phyloP scores from a whole-genome alignment of 2,113 vertebrate species.

The Cynopterus brachyotis region DNA sequence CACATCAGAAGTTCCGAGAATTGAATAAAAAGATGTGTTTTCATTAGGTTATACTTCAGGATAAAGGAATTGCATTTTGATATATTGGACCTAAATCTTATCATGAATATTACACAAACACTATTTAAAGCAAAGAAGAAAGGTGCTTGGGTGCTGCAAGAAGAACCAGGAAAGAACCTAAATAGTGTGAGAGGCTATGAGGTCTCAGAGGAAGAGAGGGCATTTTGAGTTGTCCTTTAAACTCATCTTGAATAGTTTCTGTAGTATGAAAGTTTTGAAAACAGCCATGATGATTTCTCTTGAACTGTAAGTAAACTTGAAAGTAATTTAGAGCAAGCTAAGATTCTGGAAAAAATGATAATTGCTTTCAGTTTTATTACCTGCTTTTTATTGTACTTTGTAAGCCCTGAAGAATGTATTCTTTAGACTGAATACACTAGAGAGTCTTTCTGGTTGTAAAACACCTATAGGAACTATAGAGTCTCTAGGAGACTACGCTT shows the following conservation, averaged over 20 bases:
- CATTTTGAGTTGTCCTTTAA: neutral
- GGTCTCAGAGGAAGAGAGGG: neutral
- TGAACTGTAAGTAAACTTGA: neutral
- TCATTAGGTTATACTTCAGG: conserved; percentile 34
- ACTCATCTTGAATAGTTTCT: neutral
- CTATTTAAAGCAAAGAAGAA: neutral
- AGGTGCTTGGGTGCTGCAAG: neutral
- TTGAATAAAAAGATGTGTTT: conserved; percentile 47
- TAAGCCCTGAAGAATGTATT: neutral
- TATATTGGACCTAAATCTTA: conserved; percentile 57
- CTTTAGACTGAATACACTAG: neutral
- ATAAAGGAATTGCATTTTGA: conserved; percentile 57
- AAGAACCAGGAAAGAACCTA: neutral
- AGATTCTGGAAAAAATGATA: conserved; percentile 42
- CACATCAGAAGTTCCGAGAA: conserved; percentile 19
- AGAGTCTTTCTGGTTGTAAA: neutral
- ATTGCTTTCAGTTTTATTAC: neutral
- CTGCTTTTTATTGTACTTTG: neutral
- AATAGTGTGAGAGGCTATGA: neutral
- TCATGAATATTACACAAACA: neutral
- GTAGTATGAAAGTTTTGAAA: conserved; percentile 2
- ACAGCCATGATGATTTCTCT: neutral
- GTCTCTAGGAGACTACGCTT: neutral
- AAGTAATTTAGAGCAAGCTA: neutral
- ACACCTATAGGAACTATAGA: neutral